Percentiles rank a stretch among this genome's conserved stretches.
These are phyloP conservation scores for Drosophila anceps DNA, from an alignment of 2,888 invertebrate species.

Conservation along the genomic window DNA sequence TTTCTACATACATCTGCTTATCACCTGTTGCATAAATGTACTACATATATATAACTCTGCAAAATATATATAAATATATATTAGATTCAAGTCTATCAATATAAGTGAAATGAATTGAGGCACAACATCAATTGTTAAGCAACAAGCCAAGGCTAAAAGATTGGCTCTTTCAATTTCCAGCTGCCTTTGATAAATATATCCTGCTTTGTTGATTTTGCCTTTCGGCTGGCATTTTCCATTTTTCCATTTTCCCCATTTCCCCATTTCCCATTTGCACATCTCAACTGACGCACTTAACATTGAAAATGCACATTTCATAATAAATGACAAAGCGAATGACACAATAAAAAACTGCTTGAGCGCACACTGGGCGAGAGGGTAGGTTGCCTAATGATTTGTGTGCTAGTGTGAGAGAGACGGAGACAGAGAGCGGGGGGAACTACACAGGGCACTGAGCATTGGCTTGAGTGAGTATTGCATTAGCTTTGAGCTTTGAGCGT, in stretches of 20 bases:
- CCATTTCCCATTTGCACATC: conserved; percentile 10
- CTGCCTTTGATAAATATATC: not conserved
- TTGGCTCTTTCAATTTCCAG: conserved; percentile 9
- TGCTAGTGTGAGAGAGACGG: not conserved
- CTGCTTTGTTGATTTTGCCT: not conserved
- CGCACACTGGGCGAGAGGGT: not conserved
- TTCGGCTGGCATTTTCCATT: not conserved
- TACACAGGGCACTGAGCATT: conserved; percentile 2
- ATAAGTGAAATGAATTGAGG: not conserved
- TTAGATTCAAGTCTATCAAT: not conserved
- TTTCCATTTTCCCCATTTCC: not conserved
- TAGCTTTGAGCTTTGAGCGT: conserved; percentile 65
- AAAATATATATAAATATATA: not conserved
- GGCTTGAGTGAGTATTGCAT: conserved; percentile 55
- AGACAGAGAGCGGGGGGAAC: not conserved
- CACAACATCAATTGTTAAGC: not conserved
- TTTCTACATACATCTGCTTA: not conserved
- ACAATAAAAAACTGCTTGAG: conserved; percentile 38
- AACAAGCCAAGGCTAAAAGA: conserved; percentile 1
- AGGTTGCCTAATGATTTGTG: not conserved
- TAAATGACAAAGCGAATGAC: conserved; percentile 28
- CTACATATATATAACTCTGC: not conserved
- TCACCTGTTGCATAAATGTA: not conserved
- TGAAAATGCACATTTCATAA: conserved; percentile 36
- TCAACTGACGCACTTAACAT: conserved; percentile 43